Evolutionary conservation across 30 jellyfish, hydroid and myxozoan genomes (phyloP).

Genomic region (Clytia hemisphaerica): DNA sequence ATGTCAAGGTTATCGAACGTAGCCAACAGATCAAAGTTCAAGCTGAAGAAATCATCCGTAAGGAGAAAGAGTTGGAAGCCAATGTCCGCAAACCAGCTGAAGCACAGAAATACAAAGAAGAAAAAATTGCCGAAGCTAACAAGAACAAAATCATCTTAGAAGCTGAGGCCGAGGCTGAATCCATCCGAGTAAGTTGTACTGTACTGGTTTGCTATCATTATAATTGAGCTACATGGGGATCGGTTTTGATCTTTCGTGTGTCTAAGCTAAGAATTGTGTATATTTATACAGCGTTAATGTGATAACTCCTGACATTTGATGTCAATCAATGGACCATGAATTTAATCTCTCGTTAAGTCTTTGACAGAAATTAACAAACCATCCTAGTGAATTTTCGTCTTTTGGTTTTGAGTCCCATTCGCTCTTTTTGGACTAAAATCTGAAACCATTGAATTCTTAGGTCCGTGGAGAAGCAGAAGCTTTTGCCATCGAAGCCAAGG

Average conservation of each 20-base stretch:
- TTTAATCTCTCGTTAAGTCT: no score
- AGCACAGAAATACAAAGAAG: slow-evolving; percentile 83
- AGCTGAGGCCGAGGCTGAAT: slow-evolving; percentile 93
- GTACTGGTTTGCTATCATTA: background rate
- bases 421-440: no score
- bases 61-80: slow-evolving; percentile 84
- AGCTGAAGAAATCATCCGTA: slow-evolving; percentile 69
- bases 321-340: no score
- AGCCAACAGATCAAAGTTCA: slow-evolving; percentile 78
- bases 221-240: background rate
- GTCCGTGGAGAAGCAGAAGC: slow-evolving; percentile 92
- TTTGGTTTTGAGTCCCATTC: no score
- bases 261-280: no score
- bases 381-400: no score
- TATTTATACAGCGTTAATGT: no score
- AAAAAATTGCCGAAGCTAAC: slow-evolving; percentile 82
- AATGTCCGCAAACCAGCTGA: slow-evolving; percentile 88
- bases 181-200: slow-evolving; percentile 57
- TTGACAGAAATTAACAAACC: no score
- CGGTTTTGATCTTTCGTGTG: no score
- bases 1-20: slow-evolving; percentile 79
- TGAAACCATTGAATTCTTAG: no score
- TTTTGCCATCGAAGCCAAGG: slow-evolving; percentile 85
- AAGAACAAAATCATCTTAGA: slow-evolving; percentile 52
- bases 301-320: no score